Evolutionary conservation across 1,140 invertebrate genomes (phyloP).

Genomic region (Bilobella aurantiaca): DNA sequence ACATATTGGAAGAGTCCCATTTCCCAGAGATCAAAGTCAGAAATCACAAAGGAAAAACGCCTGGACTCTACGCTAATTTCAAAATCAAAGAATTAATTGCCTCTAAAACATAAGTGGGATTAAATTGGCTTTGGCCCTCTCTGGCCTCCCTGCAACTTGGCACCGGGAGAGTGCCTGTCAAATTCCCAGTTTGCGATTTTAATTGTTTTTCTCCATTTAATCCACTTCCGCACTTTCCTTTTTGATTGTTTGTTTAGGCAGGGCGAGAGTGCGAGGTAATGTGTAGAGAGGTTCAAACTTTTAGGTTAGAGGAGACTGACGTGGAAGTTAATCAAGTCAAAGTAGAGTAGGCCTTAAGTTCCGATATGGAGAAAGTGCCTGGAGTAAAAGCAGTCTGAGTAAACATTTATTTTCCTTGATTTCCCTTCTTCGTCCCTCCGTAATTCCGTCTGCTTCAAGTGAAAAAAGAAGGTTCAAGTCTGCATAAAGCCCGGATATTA

Average conservation of each 20-base stretch:
- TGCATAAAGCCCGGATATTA: slow-evolving; percentile 1
- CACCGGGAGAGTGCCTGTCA: no score
- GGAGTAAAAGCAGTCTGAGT: not conserved
- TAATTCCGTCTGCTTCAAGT: not conserved
- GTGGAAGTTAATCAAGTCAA: slow-evolving; percentile 8
- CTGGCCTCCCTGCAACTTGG: no score
- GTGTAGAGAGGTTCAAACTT: not conserved
- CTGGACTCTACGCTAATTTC: no score
- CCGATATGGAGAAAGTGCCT: not conserved
- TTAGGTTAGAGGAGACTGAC: not conserved
- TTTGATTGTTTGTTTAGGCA: slow-evolving; percentile 5
- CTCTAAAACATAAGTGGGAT: no score
- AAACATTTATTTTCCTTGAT: slow-evolving; percentile 4
- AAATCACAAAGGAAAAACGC: no score
- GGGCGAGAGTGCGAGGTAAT: not conserved
- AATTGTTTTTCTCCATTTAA: not conserved
- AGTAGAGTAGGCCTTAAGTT: not conserved
- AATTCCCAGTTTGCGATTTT: not conserved
- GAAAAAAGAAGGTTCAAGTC: not conserved
- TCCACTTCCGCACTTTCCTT: not conserved
- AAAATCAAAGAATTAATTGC: no score
- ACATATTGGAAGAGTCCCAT: no score
- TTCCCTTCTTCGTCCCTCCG: not conserved
- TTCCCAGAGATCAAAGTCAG: no score
- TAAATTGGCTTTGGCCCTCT: no score